A percentile compares a stretch with the other conserved stretches of the same genome.
Conservation (phyloP, 2,797 vertebrate species). For the Cryptoblepharus egeriae region DNA sequence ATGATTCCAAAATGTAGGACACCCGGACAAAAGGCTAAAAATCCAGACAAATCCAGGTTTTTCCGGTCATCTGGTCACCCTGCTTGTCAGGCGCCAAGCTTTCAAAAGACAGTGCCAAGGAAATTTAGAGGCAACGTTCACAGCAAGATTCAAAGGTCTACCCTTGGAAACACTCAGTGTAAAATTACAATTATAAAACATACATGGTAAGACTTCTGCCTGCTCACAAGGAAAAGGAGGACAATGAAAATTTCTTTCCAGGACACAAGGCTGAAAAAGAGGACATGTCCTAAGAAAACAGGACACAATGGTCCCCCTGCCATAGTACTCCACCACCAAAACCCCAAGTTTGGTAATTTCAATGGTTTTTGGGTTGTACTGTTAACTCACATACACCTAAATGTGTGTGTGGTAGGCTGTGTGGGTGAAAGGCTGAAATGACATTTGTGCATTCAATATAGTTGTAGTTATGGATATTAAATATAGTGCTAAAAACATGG, state of each 20-base stretch:
- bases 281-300: no score
- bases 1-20: no score
- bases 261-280: no score
- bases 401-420: not conserved
- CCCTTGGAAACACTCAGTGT: not conserved
- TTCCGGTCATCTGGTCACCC: no score
- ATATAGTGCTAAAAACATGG: not conserved
- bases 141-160: not conserved
- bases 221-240: no score
- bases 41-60: no score
- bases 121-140: not conserved
- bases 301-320: no score
- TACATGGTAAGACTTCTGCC: not conserved
- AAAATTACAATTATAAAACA: not conserved
- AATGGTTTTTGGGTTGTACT: not conserved
- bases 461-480: not conserved
- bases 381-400: not conserved
- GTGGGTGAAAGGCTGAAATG: not conserved
- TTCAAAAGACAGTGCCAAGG: not conserved
- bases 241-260: no score
- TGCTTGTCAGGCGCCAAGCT: not conserved
- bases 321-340: not conserved
- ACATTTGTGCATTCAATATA: not conserved
- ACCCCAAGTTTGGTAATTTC: not conserved
- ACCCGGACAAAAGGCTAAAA: no score